A percentile compares a stretch with the other conserved stretches of the same genome.
phyloP scores from a whole-genome alignment of 2,888 invertebrate genomes.

The Trissolcus brochymenae region DNA sequence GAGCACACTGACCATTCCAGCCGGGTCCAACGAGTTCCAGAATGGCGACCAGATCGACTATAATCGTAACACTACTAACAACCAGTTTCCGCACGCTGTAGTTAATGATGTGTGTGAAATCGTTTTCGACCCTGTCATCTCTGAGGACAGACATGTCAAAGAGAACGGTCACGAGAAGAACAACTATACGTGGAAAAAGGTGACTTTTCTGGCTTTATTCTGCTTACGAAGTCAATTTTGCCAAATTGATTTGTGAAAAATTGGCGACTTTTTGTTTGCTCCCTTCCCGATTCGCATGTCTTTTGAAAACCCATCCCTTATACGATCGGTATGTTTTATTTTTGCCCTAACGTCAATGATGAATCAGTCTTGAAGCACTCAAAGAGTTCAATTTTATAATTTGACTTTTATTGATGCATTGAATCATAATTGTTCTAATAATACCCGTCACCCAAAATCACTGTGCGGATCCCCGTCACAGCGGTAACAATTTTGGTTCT shows the following conservation, averaged over 20 bases:
- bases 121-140: slow-evolving; percentile 59
- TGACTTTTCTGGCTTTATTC: slow-evolving; percentile 10
- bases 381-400: too few relatives aligned
- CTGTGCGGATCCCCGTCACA: slow-evolving; percentile 11
- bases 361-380: too few relatives aligned
- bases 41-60: slow-evolving; percentile 56
- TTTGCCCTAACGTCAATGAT: too few relatives aligned
- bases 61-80: slow-evolving; percentile 65
- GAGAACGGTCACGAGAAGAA: slow-evolving; percentile 31
- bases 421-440: slow-evolving; percentile 22
- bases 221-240: not conserved
- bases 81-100: slow-evolving; percentile 58
- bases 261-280: too few relatives aligned
- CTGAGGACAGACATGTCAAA: slow-evolving; percentile 45
- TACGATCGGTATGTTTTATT: not conserved
- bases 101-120: slow-evolving; percentile 61
- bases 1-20: slow-evolving; percentile 73
- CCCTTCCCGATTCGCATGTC: too few relatives aligned
- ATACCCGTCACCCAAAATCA: slow-evolving; percentile 23
- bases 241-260: not conserved
- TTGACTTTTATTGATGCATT: slow-evolving; percentile 7
- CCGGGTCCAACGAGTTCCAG: slow-evolving; percentile 65
- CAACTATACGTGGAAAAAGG: slow-evolving; percentile 33
- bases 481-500: slow-evolving; percentile 8
- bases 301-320: too few relatives aligned